A percentile compares a stretch with the other conserved stretches of the same genome.
phyloP scores from a whole-genome alignment of 92 coral and sea anemone genomes.

The Blastomussa wellsi region DNA sequence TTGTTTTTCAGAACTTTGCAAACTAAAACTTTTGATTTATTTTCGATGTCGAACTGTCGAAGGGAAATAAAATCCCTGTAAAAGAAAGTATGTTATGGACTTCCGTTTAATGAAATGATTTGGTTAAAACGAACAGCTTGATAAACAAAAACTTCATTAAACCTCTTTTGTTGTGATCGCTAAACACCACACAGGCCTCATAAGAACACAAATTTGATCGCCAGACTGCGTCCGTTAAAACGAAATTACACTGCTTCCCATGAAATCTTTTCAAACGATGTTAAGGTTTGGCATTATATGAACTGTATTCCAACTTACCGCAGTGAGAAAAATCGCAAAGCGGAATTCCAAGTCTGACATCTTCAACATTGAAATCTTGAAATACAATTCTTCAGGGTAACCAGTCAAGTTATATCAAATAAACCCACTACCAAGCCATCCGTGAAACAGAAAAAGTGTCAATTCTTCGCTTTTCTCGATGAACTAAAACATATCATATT shows the following conservation, averaged over 20 bases:
- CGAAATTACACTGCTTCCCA: not conserved
- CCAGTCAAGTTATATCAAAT: not conserved
- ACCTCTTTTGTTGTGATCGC: not conserved
- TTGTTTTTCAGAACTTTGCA: not conserved
- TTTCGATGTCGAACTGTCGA: not conserved
- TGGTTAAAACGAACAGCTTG: not conserved
- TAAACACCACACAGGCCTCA: too few relatives aligned
- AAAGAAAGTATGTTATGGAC: not conserved
- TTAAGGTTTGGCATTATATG: not conserved
- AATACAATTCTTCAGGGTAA: too few relatives aligned
- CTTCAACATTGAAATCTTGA: not conserved
- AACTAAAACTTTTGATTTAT: not conserved
- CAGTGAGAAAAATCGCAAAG: not conserved
- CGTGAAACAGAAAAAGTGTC: not conserved
- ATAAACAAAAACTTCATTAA: not conserved
- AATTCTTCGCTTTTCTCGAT: not conserved
- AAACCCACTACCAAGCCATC: not conserved
- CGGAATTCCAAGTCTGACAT: constrained; percentile 24
- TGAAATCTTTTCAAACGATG: not conserved
- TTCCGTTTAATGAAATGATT: not conserved
- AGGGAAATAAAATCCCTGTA: not conserved
- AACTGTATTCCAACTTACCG: constrained; percentile 15
- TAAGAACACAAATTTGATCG: not conserved
- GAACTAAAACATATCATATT: not conserved
- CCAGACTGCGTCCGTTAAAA: not conserved